Conservation (phyloP, 2,113 vertebrate genomes). For the Corydoras sp. region DNA sequence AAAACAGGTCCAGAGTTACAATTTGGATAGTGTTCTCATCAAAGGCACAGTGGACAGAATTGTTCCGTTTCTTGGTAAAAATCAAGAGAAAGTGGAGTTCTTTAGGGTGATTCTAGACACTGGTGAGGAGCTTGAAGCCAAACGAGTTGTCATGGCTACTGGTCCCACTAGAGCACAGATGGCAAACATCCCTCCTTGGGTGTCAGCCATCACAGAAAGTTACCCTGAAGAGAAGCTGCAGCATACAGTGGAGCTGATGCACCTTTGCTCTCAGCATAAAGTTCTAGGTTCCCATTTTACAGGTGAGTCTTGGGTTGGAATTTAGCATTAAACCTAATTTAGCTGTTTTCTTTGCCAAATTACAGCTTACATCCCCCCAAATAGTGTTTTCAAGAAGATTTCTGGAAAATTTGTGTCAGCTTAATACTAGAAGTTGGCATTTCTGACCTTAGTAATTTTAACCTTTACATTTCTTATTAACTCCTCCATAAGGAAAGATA, state of each 20-base stretch:
- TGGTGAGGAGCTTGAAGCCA: slow-evolving; percentile 51
- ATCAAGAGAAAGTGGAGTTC: slow-evolving; percentile 48
- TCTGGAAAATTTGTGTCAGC: too few species aligned
- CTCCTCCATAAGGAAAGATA: too few species aligned
- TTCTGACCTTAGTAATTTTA: too few species aligned
- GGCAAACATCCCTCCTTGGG: slow-evolving; percentile 68
- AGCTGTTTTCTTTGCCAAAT: not conserved
- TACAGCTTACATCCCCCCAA: too few species aligned
- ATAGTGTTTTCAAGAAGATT: too few species aligned
- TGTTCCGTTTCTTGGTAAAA: slow-evolving; percentile 44
- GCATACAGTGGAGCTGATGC: slow-evolving; percentile 68
- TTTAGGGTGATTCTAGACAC: slow-evolving; percentile 60
- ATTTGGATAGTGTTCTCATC: slow-evolving; percentile 56
- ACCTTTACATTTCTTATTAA: too few species aligned
- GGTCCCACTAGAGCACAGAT: slow-evolving; percentile 67
- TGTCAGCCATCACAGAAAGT: slow-evolving; percentile 54
- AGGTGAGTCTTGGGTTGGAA: slow-evolving; percentile 38
- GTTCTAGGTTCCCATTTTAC: not conserved
- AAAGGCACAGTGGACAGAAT: slow-evolving; percentile 64
- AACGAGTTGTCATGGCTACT: slow-evolving; percentile 60
- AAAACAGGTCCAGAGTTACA: slow-evolving; percentile 60
- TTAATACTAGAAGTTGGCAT: too few species aligned
- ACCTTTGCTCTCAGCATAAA: slow-evolving; percentile 46
- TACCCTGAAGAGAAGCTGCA: slow-evolving; percentile 64
- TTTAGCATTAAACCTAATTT: not conserved